Base-by-base conservation (phyloP, 2,797 vertebrate genomes). In the Sebastes taczanowskii region DNA sequence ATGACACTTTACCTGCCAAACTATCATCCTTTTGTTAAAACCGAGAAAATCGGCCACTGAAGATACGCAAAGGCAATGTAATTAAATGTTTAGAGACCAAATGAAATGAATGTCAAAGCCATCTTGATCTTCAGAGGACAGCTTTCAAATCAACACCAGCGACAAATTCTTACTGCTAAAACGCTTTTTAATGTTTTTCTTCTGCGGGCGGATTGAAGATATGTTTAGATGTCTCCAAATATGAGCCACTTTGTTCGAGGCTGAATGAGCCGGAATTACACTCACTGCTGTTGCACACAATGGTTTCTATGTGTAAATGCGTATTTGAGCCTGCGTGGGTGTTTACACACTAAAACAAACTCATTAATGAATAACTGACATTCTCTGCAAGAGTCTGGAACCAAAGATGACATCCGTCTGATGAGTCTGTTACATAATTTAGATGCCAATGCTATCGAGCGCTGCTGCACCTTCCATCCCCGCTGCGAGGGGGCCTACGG, bases 301-400 rank as follows among this genome's bases (percentile, higher is more conserved):
- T 74, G 61, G 59, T 62, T 62, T 82, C 14, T 71, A 68, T 46
- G 64, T 60, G 77, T 29, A 32, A 52, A 49, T 32, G 55, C 25
- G 10, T 30, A 70, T 64, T 53, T n/a, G 16, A 75, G 64, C 42
- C 59, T 63, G 73, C 6, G 64, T 87, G 77, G 76, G 78, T 80
- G 84, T 89, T 81, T 67, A 81, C 60, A 53, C 71, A 69, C 79
- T 75, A 52, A 90, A 91, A 77, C 85, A 74, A 71, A 73, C 84
- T 75, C 75, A 86, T 93, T 87, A 93, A 91, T 84, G 86, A 92
- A 85, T 85, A 92, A 87, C 74, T 77, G 86, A 90, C 89, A 78
- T 81, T 71, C 64, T 86, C 59, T 4, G 27, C 25, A 35, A 80
- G 78, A 53, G 69, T 79, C 77, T 81, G 77, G 77, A 84, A 64